Evolutionary conservation across 2,797 vertebrate species (phyloP).

Genomic region (Loris lydekkerianus): DNA sequence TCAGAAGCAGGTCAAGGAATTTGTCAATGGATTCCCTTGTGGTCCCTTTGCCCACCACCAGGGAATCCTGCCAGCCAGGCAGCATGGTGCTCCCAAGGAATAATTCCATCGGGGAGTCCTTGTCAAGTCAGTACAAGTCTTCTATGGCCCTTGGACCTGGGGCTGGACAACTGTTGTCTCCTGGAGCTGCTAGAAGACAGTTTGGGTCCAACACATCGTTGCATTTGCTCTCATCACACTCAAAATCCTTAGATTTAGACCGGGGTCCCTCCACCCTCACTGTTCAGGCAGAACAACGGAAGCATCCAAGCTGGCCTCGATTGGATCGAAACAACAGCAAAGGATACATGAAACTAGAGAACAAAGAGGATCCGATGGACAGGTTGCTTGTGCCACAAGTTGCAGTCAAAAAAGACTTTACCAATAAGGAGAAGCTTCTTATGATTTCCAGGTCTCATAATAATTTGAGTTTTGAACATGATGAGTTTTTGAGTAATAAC

Average conservation of each 20-base stretch:
- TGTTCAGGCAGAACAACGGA: slow-evolving; percentile 95
- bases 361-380: slow-evolving; percentile 97
- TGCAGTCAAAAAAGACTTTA: slow-evolving; percentile 93
- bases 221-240: slow-evolving; percentile 96
- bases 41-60: slow-evolving; percentile 91
- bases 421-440: slow-evolving; percentile 98
- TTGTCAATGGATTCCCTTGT: slow-evolving; percentile 94
- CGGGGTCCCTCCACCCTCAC: slow-evolving; percentile 92
- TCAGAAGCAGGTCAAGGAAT: slow-evolving; percentile 88
- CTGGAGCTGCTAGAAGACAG: slow-evolving; percentile 94
- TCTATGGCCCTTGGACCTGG: slow-evolving; percentile 90
- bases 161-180: slow-evolving; percentile 93
- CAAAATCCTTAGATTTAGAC: slow-evolving; percentile 98
- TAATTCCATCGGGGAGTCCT: slow-evolving; percentile 91
- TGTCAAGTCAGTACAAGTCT: slow-evolving; percentile 89
- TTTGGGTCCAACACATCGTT: slow-evolving; percentile 97
- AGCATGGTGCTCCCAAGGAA: slow-evolving; percentile 90
- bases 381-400: slow-evolving; percentile 90
- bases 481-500: slow-evolving; percentile 95
- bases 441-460: slow-evolving; percentile 99
- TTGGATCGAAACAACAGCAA: slow-evolving; percentile 97
- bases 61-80: slow-evolving; percentile 92
- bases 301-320: slow-evolving; percentile 98
- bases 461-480: slow-evolving; percentile 98
- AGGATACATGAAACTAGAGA: slow-evolving; percentile 96